phyloP scores from a whole-genome alignment of 92 coral and sea anemone genomes.

The Pocillopora grandis region DNA sequence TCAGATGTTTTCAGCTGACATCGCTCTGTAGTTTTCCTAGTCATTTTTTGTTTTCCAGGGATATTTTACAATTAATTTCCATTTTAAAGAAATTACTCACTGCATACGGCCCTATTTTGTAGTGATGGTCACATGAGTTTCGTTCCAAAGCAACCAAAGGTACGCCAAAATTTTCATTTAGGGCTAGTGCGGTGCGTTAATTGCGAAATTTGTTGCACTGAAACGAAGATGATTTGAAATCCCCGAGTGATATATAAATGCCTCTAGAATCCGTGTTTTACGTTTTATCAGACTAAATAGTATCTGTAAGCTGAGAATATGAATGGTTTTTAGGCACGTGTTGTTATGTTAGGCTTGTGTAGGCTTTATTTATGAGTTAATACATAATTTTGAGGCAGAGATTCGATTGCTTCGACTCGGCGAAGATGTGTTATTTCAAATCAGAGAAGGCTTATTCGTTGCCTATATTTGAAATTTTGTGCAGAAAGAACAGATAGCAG shows the following conservation, averaged over 20 bases:
- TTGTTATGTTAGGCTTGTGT: slow-evolving; percentile 8
- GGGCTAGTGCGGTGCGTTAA: not conserved
- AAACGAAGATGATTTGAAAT: slow-evolving; percentile 1
- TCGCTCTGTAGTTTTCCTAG: not conserved
- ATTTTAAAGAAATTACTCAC: not conserved
- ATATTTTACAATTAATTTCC: not conserved
- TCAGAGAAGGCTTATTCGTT: not conserved
- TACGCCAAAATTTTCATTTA: not conserved
- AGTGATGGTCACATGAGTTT: not conserved
- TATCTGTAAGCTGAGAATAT: not conserved
- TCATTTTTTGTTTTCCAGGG: too few species aligned
- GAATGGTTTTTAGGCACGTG: slow-evolving; percentile 28
- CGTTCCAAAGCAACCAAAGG: slow-evolving; percentile 1
- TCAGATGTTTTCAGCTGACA: not conserved
- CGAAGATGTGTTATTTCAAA: not conserved
- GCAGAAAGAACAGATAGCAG: slow-evolving; percentile 57
- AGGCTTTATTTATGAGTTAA: not conserved
- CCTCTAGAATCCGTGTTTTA: not conserved
- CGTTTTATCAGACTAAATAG: not conserved
- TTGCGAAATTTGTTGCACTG: slow-evolving; percentile 7
- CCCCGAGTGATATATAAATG: not conserved
- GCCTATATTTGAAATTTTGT: slow-evolving; percentile 1
- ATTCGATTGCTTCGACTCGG: slow-evolving; percentile 9
- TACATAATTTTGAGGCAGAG: not conserved
- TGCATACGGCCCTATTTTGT: not conserved